Evolutionary conservation across 92 coral and sea anemone genomes (phyloP).

Genomic region (Epizoanthus stellaris): DNA sequence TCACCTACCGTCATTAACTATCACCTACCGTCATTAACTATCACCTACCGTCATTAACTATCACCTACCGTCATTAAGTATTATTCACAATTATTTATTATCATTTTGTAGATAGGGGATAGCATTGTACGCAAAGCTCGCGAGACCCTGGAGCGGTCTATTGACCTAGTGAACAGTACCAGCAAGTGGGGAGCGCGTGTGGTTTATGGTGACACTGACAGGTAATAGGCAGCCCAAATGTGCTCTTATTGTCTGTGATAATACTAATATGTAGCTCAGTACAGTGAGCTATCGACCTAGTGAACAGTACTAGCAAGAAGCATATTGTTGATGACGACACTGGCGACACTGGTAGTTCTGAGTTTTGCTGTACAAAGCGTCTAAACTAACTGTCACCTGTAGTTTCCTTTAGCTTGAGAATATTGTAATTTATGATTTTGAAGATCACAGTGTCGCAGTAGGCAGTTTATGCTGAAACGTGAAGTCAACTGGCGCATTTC

Average conservation of each 20-base stretch:
- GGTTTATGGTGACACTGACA: constrained; percentile 98
- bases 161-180: constrained; percentile 92
- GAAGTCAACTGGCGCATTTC: neutral
- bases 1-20: too few species aligned
- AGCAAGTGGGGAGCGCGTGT: constrained; percentile 96
- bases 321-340: neutral
- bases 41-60: too few species aligned
- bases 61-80: too few species aligned
- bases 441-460: too few species aligned
- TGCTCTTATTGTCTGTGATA: too few species aligned
- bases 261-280: neutral
- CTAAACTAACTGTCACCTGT: too few species aligned
- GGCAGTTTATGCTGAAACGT: neutral
- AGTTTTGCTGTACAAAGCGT: too few species aligned
- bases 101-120: constrained; percentile 79
- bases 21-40: too few species aligned
- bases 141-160: constrained; percentile 94
- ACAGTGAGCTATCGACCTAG: constrained; percentile 92
- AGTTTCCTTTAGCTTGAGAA: too few species aligned
- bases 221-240: constrained; percentile 49
- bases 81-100: neutral
- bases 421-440: too few species aligned
- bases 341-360: neutral
- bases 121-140: constrained; percentile 96
- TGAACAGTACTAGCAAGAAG: constrained; percentile 78